Base-by-base conservation (phyloP, 1,140 invertebrate species). In the Lepidurus couesii region DNA sequence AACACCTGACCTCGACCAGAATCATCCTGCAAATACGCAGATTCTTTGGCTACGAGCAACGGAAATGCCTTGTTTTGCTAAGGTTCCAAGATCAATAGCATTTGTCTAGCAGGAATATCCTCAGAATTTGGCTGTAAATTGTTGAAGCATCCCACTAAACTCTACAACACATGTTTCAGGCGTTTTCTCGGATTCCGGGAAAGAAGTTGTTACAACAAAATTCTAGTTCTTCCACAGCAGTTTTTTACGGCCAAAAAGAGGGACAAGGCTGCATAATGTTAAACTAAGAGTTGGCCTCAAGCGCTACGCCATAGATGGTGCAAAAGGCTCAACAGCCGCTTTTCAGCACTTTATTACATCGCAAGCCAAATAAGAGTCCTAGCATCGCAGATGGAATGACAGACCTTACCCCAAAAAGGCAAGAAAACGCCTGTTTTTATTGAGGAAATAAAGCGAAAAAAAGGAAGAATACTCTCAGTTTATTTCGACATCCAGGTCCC, bases 181-280 rank as follows among this genome's bases (percentile, higher is more conserved):
- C 34, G 34, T 34, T 34, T 34, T 34, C 34, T 34, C 34, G 34
- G 34, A 34, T 34, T 34, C 34, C 34, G 34, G 34, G 3, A 34
- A 34, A 34, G 0, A 34, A 4, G 34, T 34, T 34, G 3, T 34
- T 34, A 34, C 2, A 4, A 4, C 3, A 34, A 34, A 34, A 34
- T 34, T 34, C 2, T 3, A 34, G 2, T 34, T 4, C 34, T 34
- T 34, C 34, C 34, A 34, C 4, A 3, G 34, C 34, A 34, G 2
- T 34, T 34, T 34, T 34, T 34, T 34, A 34, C 34, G 34, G n/a
- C 53, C 53, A n/a, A 65, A 16, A 65, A 65, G 3, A 65, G 53
- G 21, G 53, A 65, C 34, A 65, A 21, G 53, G 53, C 53, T 65
- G 53, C 53, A 65, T 65, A 65, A 65, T 16, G 21, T 65, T 65